phyloP scores from a whole-genome alignment of 2,113 vertebrate species.

The Arizona elegans region DNA sequence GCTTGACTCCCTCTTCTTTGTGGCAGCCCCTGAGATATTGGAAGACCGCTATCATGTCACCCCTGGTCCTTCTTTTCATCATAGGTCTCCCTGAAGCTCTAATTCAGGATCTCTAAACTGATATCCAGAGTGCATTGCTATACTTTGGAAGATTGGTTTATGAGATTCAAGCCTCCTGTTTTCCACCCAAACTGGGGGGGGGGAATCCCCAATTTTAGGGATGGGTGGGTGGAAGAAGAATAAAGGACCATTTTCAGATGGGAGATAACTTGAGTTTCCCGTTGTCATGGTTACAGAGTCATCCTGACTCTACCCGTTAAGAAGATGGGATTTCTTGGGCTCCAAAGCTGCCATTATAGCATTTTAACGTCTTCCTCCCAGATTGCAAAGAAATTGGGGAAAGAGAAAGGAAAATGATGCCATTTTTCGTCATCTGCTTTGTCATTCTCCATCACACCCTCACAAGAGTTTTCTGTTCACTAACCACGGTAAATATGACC shows the following conservation, averaged over 20 bases:
- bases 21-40: too few species aligned
- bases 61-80: too few species aligned
- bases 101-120: not conserved
- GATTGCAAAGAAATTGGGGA: conserved; percentile 11
- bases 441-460: not conserved
- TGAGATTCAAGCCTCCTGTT: not conserved
- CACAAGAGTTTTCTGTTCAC: not conserved
- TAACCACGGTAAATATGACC: not conserved
- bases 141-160: not conserved
- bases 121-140: not conserved
- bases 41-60: not conserved
- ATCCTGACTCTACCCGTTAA: conserved; percentile 3
- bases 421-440: not conserved
- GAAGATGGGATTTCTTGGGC: conserved; percentile 40
- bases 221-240: conserved; percentile 45
- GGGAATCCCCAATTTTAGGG: conserved; percentile 13
- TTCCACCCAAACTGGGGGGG: not conserved
- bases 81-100: not conserved
- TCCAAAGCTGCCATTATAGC: conserved; percentile 35
- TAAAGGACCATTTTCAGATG: conserved; percentile 47
- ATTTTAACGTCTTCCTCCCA: conserved; percentile 30
- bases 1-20: too few species aligned
- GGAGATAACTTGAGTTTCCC: conserved; percentile 44
- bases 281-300: conserved; percentile 54
- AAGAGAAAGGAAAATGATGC: not conserved